Evolutionary conservation across 1,140 invertebrate species (phyloP).

Genomic region (Choristoneura fumiferana): DNA sequence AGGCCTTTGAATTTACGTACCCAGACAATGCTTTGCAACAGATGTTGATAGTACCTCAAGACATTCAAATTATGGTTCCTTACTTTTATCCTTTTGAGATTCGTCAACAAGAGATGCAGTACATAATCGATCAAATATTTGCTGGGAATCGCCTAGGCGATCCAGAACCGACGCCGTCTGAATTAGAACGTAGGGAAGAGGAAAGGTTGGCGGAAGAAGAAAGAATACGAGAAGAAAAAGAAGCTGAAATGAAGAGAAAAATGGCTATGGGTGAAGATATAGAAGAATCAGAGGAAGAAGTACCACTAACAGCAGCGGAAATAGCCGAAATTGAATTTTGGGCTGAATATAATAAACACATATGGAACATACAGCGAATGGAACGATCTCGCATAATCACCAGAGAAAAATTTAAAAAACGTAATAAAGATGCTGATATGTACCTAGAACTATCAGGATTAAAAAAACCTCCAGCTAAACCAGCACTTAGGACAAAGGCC

Average conservation of each 20-base stretch:
- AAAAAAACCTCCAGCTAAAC: slow-evolving; percentile 49
- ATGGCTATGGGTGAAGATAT: slow-evolving; percentile 53
- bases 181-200: slow-evolving; percentile 50
- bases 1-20: slow-evolving; percentile 67
- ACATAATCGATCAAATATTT: slow-evolving; percentile 64
- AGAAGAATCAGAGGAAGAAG: slow-evolving; percentile 31
- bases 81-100: slow-evolving; percentile 70
- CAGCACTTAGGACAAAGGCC: slow-evolving; percentile 44
- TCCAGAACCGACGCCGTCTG: slow-evolving; percentile 55
- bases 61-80: slow-evolving; percentile 61
- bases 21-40: slow-evolving; percentile 65
- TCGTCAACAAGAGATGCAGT: slow-evolving; percentile 62
- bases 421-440: slow-evolving; percentile 57
- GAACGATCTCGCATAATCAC: slow-evolving; percentile 47
- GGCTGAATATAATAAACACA: slow-evolving; percentile 52
- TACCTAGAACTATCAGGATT: slow-evolving; percentile 63
- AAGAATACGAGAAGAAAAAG: slow-evolving; percentile 43
- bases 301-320: slow-evolving; percentile 44
- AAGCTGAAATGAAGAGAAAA: slow-evolving; percentile 52
- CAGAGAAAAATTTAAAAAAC: slow-evolving; percentile 42
- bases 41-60: slow-evolving; percentile 56
- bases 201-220: slow-evolving; percentile 47
- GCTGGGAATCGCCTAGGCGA: slow-evolving; percentile 64
- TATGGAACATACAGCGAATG: slow-evolving; percentile 65
- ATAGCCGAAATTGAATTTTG: slow-evolving; percentile 39